Percentiles rank a stretch among this genome's conserved stretches.
These are phyloP conservation scores for Pollachius pollachius DNA, from an alignment of 2,113 vertebrate genomes.

Conservation along the genomic window DNA sequence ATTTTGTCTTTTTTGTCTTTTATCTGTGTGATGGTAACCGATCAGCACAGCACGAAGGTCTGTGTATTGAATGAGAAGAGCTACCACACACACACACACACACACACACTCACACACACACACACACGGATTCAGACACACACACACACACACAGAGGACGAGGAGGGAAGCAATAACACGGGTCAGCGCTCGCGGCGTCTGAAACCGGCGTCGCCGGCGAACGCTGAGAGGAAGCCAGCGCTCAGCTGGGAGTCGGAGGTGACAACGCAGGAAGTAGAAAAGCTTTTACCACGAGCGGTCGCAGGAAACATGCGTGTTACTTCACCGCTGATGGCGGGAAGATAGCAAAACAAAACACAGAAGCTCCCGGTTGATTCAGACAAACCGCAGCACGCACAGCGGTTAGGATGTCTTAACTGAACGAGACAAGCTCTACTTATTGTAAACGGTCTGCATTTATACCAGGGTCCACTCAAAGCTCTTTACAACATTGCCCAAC, in stretches of 20 bases:
- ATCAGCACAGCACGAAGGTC: slow-evolving; percentile 10
- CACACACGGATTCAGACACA: too few relatives aligned
- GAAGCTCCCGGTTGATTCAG: slow-evolving; percentile 47
- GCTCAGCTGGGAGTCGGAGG: slow-evolving; percentile 59
- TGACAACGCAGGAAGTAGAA: slow-evolving; percentile 59
- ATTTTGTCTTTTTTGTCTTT: too few relatives aligned
- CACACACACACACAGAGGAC: too few relatives aligned
- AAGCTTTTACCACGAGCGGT: slow-evolving; percentile 69
- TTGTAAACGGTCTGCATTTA: too few relatives aligned
- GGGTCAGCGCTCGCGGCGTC: slow-evolving; percentile 53
- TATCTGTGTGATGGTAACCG: too few relatives aligned
- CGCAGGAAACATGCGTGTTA: slow-evolving; percentile 55
- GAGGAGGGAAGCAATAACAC: slow-evolving; percentile 59
- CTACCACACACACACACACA: too few relatives aligned
- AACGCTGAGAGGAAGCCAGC: slow-evolving; percentile 53
- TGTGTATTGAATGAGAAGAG: too few relatives aligned
- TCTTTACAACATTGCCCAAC: too few relatives aligned
- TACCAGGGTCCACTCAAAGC: too few relatives aligned
- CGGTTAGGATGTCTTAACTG: slow-evolving; percentile 6
- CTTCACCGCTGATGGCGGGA: too few relatives aligned
- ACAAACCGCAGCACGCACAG: slow-evolving; percentile 44
- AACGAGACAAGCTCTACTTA: too few relatives aligned
- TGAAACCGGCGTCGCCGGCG: slow-evolving; percentile 53
- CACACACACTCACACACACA: too few relatives aligned
- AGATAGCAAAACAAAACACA: slow-evolving; percentile 51